phyloP scores from a whole-genome alignment of 2,113 vertebrate genomes.

The Nansenia antarctica region DNA sequence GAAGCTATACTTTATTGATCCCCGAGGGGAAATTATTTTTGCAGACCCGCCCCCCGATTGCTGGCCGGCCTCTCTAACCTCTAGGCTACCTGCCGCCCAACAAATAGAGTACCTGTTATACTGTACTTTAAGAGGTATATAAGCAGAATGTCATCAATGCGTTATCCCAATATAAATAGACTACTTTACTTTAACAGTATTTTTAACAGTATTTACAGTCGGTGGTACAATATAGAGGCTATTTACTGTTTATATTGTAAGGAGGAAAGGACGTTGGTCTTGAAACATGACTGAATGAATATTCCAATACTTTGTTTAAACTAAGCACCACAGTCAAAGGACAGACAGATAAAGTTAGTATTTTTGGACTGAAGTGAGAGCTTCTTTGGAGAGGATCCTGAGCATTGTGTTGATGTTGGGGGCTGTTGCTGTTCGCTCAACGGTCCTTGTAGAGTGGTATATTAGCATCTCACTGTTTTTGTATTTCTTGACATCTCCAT shows the following conservation, averaged over 20 bases:
- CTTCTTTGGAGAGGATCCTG: background rate
- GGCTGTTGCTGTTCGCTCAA: background rate
- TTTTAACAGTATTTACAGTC: no score
- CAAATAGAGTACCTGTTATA: background rate
- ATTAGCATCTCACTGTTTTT: background rate
- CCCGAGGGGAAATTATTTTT: no score
- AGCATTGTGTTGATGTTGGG: background rate
- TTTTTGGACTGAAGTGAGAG: background rate
- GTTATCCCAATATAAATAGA: background rate
- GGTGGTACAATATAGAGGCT: no score
- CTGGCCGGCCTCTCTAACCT: no score
- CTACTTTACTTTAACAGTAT: no score
- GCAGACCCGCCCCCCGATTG: no score
- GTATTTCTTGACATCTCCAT: conserved; percentile 18
- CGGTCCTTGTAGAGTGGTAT: background rate
- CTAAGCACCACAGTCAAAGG: background rate
- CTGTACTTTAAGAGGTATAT: no score
- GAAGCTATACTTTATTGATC: no score
- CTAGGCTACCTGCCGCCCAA: no score
- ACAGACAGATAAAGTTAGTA: no score
- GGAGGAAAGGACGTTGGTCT: background rate
- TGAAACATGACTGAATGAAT: background rate
- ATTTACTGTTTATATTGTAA: background rate
- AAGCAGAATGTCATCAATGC: background rate
- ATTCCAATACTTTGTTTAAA: no score